phyloP scores from a whole-genome alignment of 2,113 vertebrate genomes.

The Poeciliopsis turrubarensis region DNA sequence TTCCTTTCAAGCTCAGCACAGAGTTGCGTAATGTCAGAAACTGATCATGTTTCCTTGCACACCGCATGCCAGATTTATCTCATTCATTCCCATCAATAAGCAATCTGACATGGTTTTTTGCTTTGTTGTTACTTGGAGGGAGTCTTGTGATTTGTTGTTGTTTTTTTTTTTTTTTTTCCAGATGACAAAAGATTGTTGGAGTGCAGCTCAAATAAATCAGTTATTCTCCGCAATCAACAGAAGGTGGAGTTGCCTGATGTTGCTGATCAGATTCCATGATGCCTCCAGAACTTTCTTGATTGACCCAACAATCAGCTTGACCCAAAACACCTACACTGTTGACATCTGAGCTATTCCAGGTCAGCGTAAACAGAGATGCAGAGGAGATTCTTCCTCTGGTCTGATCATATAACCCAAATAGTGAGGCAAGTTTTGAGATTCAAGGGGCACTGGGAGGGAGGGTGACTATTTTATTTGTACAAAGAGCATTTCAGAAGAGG shows the following conservation, averaged over 20 bases:
- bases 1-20: conserved; percentile 2
- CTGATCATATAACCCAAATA: conserved; percentile 13
- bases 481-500: conserved; percentile 11
- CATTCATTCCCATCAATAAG: neutral
- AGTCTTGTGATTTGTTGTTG: neutral
- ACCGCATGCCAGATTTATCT: neutral
- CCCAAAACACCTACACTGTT: conserved; percentile 14
- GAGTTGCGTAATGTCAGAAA: neutral
- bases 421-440: conserved; percentile 6
- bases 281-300: neutral
- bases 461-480: neutral
- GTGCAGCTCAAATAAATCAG: neutral
- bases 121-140: neutral
- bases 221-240: neutral
- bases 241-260: neutral
- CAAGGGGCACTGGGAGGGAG: neutral
- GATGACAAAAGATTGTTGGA: neutral
- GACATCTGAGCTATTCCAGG: conserved; percentile 14
- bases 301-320: conserved; percentile 6
- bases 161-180: neutral
- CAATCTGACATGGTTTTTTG: neutral
- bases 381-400: conserved; percentile 7
- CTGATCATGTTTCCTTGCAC: neutral
- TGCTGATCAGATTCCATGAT: neutral
- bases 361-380: conserved; percentile 9